Evolutionary conservation across 2,888 invertebrate genomes (phyloP), one percentile per base, ranked within the genome.

Genomic region (Cosmia pyralina): DNA sequence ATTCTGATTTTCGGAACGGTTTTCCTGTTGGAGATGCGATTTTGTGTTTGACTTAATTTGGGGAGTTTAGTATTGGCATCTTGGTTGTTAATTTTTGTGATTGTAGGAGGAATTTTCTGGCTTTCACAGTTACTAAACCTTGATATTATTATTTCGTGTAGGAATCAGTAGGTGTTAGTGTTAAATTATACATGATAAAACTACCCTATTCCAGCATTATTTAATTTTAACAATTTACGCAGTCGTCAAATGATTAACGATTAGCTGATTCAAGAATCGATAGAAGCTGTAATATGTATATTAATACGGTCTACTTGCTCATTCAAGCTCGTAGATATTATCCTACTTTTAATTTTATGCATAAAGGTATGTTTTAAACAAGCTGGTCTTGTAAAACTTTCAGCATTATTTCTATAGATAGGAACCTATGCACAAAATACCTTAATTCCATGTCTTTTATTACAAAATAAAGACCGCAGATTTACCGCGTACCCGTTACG

Each of bases 1-100:
- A 92, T 92, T 92, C 90, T 92, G 92, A 92, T 92, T 90, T 88
- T 88, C 77, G 75, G 69, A 84, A 88, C 89, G 82, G 82, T 88
- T 89, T 88, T 87, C 58, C 75, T 58, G 64, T 34, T 22, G 22
- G 41, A 71, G 65, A 62, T 89, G 84, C 79, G 77, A 87, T 88
- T 87, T 86, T 88, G 86, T 88, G n/a, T 86, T 85, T 89, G 85
- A 88, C 83, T 85, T 84, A 75, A 60, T 75, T 69, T 72, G 28
- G 57, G 41, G 34, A 60, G 46, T 53, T 60, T 41, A 34, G 28
- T 58, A 19, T 46, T 34, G 52, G 17, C n/a, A 28, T 71, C 58
- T 75, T 75, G 13, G 44, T 50, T 50, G n/a, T 34, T 62, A 8
- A 46, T n/a, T 52, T 50, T 57, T 50, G 41, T 17, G 17, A 22